phyloP scores from a whole-genome alignment of 2,888 invertebrate genomes.

The Acronicta leporina region DNA sequence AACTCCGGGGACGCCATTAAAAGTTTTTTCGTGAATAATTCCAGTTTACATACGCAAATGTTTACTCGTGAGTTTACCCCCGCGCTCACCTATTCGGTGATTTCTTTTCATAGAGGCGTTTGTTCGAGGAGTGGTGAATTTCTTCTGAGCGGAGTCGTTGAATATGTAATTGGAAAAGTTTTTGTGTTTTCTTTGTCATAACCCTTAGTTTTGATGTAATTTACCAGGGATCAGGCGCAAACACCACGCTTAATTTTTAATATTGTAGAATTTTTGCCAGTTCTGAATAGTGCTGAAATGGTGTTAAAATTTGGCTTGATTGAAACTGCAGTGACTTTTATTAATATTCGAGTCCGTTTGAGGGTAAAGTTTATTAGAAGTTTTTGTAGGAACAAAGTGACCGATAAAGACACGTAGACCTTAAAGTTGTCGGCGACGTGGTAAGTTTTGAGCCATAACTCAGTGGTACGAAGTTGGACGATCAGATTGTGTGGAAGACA shows the following conservation, averaged over 20 bases:
- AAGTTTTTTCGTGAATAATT: slow-evolving; percentile 89
- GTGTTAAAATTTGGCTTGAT: slow-evolving; percentile 32
- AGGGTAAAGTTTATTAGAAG: slow-evolving; percentile 47
- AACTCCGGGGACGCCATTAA: slow-evolving; percentile 89
- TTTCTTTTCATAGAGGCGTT: slow-evolving; percentile 86
- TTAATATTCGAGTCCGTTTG: slow-evolving; percentile 38
- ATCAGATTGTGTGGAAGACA: slow-evolving; percentile 77
- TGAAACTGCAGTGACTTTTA: slow-evolving; percentile 41
- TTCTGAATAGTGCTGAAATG: slow-evolving; percentile 12
- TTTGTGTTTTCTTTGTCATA: slow-evolving; percentile 73
- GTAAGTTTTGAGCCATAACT: slow-evolving; percentile 78
- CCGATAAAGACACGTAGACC: slow-evolving; percentile 67
- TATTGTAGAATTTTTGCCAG: slow-evolving; percentile 29
- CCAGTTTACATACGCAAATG: slow-evolving; percentile 89
- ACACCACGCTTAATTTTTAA: slow-evolving; percentile 35
- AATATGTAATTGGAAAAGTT: slow-evolving; percentile 87
- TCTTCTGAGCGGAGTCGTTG: slow-evolving; percentile 77
- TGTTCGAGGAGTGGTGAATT: slow-evolving; percentile 81
- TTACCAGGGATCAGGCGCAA: slow-evolving; percentile 47
- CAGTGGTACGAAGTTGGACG: slow-evolving; percentile 72
- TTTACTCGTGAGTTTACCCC: slow-evolving; percentile 87
- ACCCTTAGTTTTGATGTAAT: slow-evolving; percentile 67
- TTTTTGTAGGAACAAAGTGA: slow-evolving; percentile 61
- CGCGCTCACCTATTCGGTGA: slow-evolving; percentile 87
- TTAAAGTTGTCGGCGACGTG: slow-evolving; percentile 66